phyloP scores from a whole-genome alignment of 2,797 vertebrate species.

The Sandelia bainsii region DNA sequence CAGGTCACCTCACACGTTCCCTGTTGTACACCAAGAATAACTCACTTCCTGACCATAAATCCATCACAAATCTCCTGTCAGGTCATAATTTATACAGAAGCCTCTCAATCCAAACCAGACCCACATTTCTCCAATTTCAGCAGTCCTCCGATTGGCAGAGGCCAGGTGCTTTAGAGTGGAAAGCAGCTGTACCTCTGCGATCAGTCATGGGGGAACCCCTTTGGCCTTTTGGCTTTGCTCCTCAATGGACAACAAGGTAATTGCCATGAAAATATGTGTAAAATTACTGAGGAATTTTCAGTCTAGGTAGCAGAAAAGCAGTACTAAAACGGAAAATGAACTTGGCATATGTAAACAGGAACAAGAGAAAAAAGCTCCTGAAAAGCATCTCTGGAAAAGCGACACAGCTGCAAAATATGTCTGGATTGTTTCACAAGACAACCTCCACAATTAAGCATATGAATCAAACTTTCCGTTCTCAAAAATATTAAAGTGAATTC shows the following conservation, averaged over 20 bases:
- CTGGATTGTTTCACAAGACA: conserved; percentile 74
- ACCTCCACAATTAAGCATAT: conserved; percentile 67
- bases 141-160: conserved; percentile 63
- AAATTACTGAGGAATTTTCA: conserved; percentile 51
- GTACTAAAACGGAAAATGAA: conserved; percentile 64
- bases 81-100: conserved; percentile 63
- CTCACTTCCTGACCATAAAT: conserved; percentile 69
- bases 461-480: conserved; percentile 80
- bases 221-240: conserved; percentile 45
- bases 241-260: conserved; percentile 45
- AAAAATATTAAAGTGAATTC: conserved; percentile 58
- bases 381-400: conserved; percentile 60
- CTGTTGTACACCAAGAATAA: conserved; percentile 67
- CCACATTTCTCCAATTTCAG: conserved; percentile 64
- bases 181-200: conserved; percentile 59
- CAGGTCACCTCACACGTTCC: conserved; percentile 58
- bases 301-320: conserved; percentile 39
- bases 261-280: conserved; percentile 39
- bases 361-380: conserved; percentile 38
- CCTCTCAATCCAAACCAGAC: conserved; percentile 59
- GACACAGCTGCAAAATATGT: conserved; percentile 53
- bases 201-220: conserved; percentile 58
- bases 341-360: conserved; percentile 58
- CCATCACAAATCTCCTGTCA: conserved; percentile 61
- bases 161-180: conserved; percentile 60